Evolutionary conservation across 1,140 invertebrate genomes (phyloP), one percentile per base, ranked within the genome.

Genomic region (Caenorhabditis brenneri): DNA sequence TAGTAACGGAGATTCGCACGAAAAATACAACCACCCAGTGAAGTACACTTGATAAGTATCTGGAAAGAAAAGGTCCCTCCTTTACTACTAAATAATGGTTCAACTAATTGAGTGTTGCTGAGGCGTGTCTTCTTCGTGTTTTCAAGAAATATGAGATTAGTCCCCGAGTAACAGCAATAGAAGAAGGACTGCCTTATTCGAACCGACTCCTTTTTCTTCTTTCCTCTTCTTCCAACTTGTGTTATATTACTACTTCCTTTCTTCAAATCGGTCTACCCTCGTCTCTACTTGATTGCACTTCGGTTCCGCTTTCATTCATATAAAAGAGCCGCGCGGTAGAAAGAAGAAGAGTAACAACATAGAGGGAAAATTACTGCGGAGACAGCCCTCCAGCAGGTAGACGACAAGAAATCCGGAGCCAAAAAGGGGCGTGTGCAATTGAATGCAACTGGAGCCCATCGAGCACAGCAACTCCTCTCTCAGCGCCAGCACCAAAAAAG

Each of bases 381-480:
- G 15, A 55, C 12, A 42, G 39, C 39, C 39, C 53, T 27, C 53
- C n/a, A 24, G 65, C 65, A 74, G 65, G 65, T 74, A 74, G 65
- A 27, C 33, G 36, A 55, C 22, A 65, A 29, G n/a, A 39, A 74
- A 74, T 74, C 36, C 65, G 36, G 65, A 42, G 36, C 33, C 65
- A 42, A 74, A 46, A 74, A 74, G 65, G 65, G 65, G 65, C 65
- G 65, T 74, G 65, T 42, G 65, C 65, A 74, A 74, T 74, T 74
- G 65, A 74, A 74, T 74, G 65, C 65, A 74, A 74, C 65, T 42
- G 36, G 65, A 74, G 65, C 65, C 65, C 65, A 9, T 27, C 24
- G 53, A 55, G 53, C 19, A n/a, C 49, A 24, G 24, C 53, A 27
- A 55, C 24, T 55, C 24, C 24, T 42, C 65, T 74, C n/a, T 42